Evolutionary conservation across 2,113 vertebrate species (phyloP).

Genomic region (Isurus oxyrinchus): DNA sequence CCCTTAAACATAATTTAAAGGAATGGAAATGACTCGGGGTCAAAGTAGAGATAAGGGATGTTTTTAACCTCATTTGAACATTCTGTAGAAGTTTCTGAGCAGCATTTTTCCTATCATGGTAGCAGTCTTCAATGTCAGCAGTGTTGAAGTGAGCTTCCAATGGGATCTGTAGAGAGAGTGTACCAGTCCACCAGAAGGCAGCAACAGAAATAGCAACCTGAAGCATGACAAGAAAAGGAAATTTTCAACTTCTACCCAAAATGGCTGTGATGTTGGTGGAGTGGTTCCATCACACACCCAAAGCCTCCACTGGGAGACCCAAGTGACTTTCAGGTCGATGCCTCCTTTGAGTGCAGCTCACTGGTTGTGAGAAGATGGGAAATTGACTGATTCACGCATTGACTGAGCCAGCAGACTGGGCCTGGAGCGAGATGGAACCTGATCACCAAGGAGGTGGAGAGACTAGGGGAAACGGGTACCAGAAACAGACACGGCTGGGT

Average conservation of each 20-base stretch:
- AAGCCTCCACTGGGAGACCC: too few species aligned
- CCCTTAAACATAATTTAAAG: neutral
- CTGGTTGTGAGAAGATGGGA: neutral
- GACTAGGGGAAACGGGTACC: neutral
- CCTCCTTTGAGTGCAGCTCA: neutral
- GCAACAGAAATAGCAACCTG: neutral
- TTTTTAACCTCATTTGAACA: neutral
- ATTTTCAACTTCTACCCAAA: neutral
- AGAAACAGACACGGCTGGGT: too few species aligned
- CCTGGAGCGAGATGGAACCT: neutral
- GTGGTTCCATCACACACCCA: too few species aligned
- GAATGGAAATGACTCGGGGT: too few species aligned
- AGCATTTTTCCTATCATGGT: neutral
- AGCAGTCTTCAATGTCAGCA: neutral
- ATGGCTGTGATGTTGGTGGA: neutral
- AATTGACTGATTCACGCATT: neutral
- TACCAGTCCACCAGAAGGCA: neutral
- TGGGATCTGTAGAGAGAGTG: neutral
- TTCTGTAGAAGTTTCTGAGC: neutral
- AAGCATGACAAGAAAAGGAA: neutral
- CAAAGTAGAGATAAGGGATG: neutral
- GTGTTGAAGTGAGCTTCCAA: neutral
- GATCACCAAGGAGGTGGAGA: neutral
- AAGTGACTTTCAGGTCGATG: neutral
- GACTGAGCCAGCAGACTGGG: neutral